A percentile compares a stretch with the other conserved stretches of the same genome.
Evolutionary conservation across 2,797 vertebrate genomes (phyloP).

Genomic region (Falco naumanni): DNA sequence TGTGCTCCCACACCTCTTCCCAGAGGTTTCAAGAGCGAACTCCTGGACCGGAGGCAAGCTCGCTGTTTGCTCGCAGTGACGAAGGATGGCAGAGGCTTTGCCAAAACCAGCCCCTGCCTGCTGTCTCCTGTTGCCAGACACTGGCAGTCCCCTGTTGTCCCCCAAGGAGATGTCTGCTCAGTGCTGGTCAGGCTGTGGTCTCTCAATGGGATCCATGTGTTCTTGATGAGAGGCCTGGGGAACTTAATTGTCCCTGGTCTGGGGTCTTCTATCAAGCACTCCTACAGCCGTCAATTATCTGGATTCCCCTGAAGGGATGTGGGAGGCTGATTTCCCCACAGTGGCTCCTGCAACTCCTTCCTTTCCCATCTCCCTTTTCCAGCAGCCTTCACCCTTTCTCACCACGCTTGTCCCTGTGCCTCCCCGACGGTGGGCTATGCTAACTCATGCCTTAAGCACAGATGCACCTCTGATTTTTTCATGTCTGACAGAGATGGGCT

Average conservation of each 20-base stretch:
- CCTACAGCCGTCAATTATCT: constrained; percentile 26
- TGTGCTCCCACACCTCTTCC: not conserved
- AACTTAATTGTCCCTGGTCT: not conserved
- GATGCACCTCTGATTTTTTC: not conserved
- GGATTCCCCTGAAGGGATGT: not conserved
- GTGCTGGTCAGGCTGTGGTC: not conserved
- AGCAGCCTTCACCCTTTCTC: not conserved
- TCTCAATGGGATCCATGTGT: not conserved
- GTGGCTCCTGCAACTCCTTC: not conserved
- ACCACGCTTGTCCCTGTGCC: not conserved
- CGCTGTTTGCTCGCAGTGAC: not conserved
- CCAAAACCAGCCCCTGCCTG: not conserved
- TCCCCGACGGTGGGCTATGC: not conserved
- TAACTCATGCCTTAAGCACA: not conserved
- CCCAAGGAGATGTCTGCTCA: not conserved
- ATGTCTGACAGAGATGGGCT: not conserved
- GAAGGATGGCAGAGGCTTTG: not conserved
- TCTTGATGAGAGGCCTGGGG: not conserved
- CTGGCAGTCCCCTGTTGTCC: not conserved
- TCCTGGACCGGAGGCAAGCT: not conserved
- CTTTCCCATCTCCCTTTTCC: not conserved
- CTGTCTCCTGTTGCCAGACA: not conserved
- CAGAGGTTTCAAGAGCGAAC: not conserved
- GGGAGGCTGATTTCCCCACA: not conserved
- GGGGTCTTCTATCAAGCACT: constrained; percentile 1